Base-by-base conservation (phyloP, 2,113 vertebrate genomes). In the Notarius lentiginosus region DNA sequence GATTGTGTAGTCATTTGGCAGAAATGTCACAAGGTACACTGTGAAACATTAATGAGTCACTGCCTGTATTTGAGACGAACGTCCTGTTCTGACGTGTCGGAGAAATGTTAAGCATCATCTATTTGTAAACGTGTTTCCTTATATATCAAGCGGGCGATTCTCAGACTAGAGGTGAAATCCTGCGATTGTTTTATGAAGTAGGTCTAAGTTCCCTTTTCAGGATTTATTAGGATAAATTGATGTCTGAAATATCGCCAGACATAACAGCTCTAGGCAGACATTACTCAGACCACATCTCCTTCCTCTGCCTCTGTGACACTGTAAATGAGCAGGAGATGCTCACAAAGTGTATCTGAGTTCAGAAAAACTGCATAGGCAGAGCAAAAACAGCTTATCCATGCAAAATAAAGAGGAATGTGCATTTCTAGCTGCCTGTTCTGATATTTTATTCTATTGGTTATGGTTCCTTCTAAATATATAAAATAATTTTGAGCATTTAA, bases 81-180 rank as follows among this genome's bases (percentile, higher is more conserved):
- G 30, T 87, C 70, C 86, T 76, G 61, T 83, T 77, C 49, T 80
- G 77, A 58, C 34, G 53, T 86, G 30, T 73, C 27, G 30, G 79
- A 72, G 60, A 24, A 66, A 11, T 58, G 80, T 24, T 65, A 81
- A 41, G 61, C 79, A 27, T 51, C 61, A 80, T 66, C 82, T 61
- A 80, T 86, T 77, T 86, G 83, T 65, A 85, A 73, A 63, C 80
- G 24, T 15, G 56, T 87, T 87, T 87, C 86, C 86, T 83, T 49
- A 51, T 49, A 53, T 49, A 51, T 80, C 20, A 15, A 55, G 34
- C 55, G 5, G 51, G 55, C 30, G 10, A 30, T 51, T 72, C 55
- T 82, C 65, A 81, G 77, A 60, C 77, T 56, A 60, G 27, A 83
- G 22, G 80, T 87, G 58, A 83, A 76, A 87, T 87, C 86, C 86